Evolutionary conservation across 2,888 invertebrate genomes (phyloP).

Genomic region (Ochropacha duplaris): DNA sequence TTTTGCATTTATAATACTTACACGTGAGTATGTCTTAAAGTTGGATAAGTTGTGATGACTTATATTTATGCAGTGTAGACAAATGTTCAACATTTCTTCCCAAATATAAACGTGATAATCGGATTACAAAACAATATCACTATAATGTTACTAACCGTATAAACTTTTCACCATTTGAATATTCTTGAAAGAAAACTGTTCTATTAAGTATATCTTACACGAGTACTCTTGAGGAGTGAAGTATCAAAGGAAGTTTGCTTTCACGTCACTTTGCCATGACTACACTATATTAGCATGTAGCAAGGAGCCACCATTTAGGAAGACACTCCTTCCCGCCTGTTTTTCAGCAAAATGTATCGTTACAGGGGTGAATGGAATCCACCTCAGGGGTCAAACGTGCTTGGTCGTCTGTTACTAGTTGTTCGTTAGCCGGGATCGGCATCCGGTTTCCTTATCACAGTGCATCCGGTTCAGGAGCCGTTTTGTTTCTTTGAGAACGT

Average conservation of each 20-base stretch:
- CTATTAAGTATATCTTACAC: constrained; percentile 39
- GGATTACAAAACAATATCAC: too few species aligned
- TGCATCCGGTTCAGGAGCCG: constrained; percentile 58
- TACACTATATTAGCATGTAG: constrained; percentile 56
- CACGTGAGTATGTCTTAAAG: too few species aligned
- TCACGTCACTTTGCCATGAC: constrained; percentile 52
- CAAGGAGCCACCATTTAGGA: constrained; percentile 29
- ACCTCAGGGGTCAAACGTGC: constrained; percentile 31
- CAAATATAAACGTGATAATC: too few species aligned
- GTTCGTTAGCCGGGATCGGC: constrained; percentile 67
- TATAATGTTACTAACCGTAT: neutral
- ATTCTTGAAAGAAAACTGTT: constrained; percentile 37
- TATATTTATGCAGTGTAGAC: too few species aligned
- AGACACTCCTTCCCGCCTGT: constrained; percentile 28
- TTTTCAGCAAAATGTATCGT: constrained; percentile 13
- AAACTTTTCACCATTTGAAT: constrained; percentile 9
- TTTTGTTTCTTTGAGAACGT: constrained; percentile 67
- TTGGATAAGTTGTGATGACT: too few species aligned
- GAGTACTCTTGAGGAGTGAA: constrained; percentile 43
- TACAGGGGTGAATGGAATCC: constrained; percentile 18
- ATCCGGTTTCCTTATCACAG: constrained; percentile 72
- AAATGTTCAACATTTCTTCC: too few species aligned
- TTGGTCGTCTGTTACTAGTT: constrained; percentile 55
- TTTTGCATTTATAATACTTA: too few species aligned
- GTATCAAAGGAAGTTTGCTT: constrained; percentile 62